Evolutionary conservation across 2,113 vertebrate species (phyloP).

Genomic region (Scomber scombrus): DNA sequence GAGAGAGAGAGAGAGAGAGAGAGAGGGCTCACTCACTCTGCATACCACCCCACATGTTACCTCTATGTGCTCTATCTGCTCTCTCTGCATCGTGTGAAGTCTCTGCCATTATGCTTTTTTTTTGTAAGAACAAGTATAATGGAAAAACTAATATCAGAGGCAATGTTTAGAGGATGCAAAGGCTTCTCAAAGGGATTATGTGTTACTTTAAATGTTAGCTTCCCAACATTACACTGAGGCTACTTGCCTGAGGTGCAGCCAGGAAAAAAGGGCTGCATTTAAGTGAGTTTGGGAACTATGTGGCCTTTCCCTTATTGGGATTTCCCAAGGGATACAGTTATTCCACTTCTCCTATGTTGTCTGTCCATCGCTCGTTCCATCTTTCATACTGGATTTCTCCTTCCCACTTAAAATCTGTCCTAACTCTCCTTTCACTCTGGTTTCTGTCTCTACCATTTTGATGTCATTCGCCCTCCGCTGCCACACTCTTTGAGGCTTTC

Average conservation of each 20-base stretch:
- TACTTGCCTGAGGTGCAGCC: constrained; percentile 55
- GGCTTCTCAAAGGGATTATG: constrained; percentile 55
- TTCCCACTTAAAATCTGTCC: not conserved
- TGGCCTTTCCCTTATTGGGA: constrained; percentile 71
- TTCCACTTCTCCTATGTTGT: constrained; percentile 33
- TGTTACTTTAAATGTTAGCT: constrained; percentile 58
- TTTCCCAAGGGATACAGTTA: constrained; percentile 55
- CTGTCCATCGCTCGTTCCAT: constrained; percentile 22
- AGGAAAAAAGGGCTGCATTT: constrained; percentile 53
- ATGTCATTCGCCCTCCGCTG: constrained; percentile 10
- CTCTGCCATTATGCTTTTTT: not conserved
- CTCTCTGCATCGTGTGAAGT: constrained; percentile 42
- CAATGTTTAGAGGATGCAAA: constrained; percentile 51
- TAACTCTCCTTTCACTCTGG: constrained; percentile 13
- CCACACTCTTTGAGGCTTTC: not conserved
- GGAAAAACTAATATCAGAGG: constrained; percentile 52
- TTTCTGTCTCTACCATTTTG: constrained; percentile 16
- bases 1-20: too few relatives aligned
- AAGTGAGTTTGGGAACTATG: constrained; percentile 72
- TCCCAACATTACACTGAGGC: constrained; percentile 54
- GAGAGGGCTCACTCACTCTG: constrained; percentile 17
- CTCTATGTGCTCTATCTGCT: constrained; percentile 23
- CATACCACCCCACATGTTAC: constrained; percentile 26
- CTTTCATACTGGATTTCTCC: constrained; percentile 26
- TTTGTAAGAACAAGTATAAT: constrained; percentile 25